Evolutionary conservation across 2,888 invertebrate genomes (phyloP).

Genomic region (Sympetrum striolatum): DNA sequence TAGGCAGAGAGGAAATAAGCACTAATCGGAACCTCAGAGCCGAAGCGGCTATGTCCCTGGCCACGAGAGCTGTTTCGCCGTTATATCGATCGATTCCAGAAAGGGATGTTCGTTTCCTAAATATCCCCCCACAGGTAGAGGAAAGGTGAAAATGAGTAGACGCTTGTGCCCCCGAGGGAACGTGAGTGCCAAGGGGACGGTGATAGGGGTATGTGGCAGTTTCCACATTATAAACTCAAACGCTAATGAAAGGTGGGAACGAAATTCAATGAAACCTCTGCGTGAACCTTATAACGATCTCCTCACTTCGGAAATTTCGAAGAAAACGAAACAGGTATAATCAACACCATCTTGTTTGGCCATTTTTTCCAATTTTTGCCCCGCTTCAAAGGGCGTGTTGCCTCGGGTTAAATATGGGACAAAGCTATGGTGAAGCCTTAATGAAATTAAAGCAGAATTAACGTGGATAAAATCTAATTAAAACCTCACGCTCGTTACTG

Average conservation of each 20-base stretch:
- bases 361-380: not conserved
- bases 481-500: no score
- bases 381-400: not conserved
- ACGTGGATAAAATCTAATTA: no score
- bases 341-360: not conserved
- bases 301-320: no score
- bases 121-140: not conserved
- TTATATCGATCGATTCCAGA: constrained; percentile 35
- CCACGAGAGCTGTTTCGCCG: constrained; percentile 20
- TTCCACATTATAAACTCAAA: not conserved
- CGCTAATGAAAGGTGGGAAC: not conserved
- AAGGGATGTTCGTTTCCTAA: constrained; percentile 31
- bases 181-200: not conserved
- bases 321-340: not conserved
- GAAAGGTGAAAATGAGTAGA: not conserved
- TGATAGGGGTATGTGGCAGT: not conserved
- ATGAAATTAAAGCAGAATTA: no score
- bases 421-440: no score
- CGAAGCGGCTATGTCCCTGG: constrained; percentile 13
- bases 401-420: not conserved
- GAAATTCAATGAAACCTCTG: not conserved
- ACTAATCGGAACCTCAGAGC: not conserved
- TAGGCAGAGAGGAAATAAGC: not conserved
- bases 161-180: constrained; percentile 5
- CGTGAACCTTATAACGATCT: not conserved